A percentile compares a stretch with the other conserved stretches of the same genome.
phyloP scores from a whole-genome alignment of 2,888 invertebrate species.

The Lycaena phlaeas region DNA sequence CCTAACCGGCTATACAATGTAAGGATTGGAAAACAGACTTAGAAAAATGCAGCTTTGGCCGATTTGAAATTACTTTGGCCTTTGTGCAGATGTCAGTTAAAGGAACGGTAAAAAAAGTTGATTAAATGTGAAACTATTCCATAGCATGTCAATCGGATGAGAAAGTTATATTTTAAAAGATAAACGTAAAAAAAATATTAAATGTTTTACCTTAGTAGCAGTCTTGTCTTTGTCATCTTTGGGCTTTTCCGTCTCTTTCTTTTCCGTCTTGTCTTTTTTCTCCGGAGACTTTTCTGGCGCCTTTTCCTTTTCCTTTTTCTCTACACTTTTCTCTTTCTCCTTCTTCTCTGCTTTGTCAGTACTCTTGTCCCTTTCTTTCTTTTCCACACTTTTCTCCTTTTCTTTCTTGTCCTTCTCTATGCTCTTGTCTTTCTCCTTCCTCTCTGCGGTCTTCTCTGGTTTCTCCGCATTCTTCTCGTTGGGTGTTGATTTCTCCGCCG shows the following conservation, averaged over 20 bases:
- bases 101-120: too few species aligned
- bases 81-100: too few species aligned
- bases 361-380: conserved; percentile 25
- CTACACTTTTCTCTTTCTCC: conserved; percentile 22
- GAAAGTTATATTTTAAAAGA: too few species aligned
- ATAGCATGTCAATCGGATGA: too few species aligned
- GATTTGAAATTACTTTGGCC: too few species aligned
- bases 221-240: conserved; percentile 23
- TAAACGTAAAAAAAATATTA: too few species aligned
- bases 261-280: conserved; percentile 19
- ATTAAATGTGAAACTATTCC: too few species aligned
- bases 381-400: conserved; percentile 19
- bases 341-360: conserved; percentile 22
- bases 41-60: too few species aligned
- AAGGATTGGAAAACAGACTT: too few species aligned
- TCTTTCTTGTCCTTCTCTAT: conserved; percentile 25
- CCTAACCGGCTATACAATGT: too few species aligned
- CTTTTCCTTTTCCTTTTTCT: conserved; percentile 20
- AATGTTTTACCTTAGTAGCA: too few species aligned
- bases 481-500: conserved; percentile 29
- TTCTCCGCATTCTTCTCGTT: conserved; percentile 33
- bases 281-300: conserved; percentile 14
- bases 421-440: conserved; percentile 27
- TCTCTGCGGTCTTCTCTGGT: conserved; percentile 24
- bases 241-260: conserved; percentile 21